Evolutionary conservation across 2,113 vertebrate species (phyloP), one percentile per base, ranked within the genome.

Genomic region (Syngnathus scovelli): DNA sequence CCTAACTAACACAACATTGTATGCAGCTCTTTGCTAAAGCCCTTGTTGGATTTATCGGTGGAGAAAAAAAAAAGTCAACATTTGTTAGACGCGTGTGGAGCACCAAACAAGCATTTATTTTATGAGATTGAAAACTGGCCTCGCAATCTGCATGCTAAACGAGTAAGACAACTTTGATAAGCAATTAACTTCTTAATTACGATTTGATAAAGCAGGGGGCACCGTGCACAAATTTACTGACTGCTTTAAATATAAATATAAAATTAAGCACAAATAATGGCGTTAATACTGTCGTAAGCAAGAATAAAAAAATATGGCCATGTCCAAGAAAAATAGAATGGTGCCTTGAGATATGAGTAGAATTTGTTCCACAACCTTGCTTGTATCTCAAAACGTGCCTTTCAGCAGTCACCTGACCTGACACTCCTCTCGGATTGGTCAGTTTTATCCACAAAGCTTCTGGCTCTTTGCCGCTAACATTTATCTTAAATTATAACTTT

Each of bases 31-130:
- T 56, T 56, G 27, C 55, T 36, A 13, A 13, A 36, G 55, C n/a
- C 13, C 12, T 27, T 43, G 12, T 62, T 62, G 39, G 61, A 43
- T 44, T 62, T 56, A 55, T 61, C 15, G 41, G 61, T 33, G 59
- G 12, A 52, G 21, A 12, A 43, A 43, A 33, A 33, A 62, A 62
- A 73, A 76, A 69, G 49, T 65, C 37, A 1, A 64, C 62, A 66
- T 73, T 74, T 65, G 61, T 82, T 71, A 11, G 67, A 67, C 66
- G 70, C 68, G 61, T 61, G 27, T 33, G 27, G 27, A 41, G 48
- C 23, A 43, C 21, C 33, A 78, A 78, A 79, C 79, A 71, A 65
- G 61, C 64, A 70, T 79, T 63, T 8, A 10, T 60, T 69, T 66
- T 44, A 39, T 18, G 11, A 44, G 33, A 36, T 58, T 70, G 61